Conservation (phyloP, 2,113 vertebrate genomes). For the Tachysurus vachellii region DNA sequence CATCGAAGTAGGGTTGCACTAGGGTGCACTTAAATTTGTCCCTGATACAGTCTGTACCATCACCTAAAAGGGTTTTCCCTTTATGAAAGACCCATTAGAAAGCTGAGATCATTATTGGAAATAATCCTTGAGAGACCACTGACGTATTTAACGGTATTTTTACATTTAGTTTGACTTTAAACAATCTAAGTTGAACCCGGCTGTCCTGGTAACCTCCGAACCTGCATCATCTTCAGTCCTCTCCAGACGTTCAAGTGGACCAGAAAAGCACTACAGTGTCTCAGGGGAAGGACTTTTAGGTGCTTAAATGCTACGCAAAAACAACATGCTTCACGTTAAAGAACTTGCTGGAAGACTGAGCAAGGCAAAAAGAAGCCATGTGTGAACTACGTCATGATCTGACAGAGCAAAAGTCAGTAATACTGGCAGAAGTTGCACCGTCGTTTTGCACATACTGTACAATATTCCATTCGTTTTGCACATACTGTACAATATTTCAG, state of each 20-base stretch:
- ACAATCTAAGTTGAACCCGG: background rate
- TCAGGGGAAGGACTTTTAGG: background rate
- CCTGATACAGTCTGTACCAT: background rate
- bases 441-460: too few species aligned
- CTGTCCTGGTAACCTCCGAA: background rate
- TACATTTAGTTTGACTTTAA: background rate
- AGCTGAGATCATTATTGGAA: background rate
- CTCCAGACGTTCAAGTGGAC: background rate
- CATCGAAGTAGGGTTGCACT: background rate
- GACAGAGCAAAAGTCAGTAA: background rate
- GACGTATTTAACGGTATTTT: background rate
- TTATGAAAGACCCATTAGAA: background rate
- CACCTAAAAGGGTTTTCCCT: background rate
- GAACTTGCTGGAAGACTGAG: background rate
- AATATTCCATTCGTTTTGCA: too few species aligned
- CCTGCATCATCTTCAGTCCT: constrained; percentile 5
- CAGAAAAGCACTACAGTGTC: background rate
- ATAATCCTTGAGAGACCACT: background rate
- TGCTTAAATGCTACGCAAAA: background rate
- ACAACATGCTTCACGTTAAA: background rate
- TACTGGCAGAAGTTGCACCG: background rate
- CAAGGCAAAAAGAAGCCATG: background rate
- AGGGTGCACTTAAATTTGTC: background rate
- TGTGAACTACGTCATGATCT: background rate
- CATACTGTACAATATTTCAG: too few species aligned